Evolutionary conservation across 2,797 vertebrate species (phyloP).

Genomic region (Notamacropus eugenii): DNA sequence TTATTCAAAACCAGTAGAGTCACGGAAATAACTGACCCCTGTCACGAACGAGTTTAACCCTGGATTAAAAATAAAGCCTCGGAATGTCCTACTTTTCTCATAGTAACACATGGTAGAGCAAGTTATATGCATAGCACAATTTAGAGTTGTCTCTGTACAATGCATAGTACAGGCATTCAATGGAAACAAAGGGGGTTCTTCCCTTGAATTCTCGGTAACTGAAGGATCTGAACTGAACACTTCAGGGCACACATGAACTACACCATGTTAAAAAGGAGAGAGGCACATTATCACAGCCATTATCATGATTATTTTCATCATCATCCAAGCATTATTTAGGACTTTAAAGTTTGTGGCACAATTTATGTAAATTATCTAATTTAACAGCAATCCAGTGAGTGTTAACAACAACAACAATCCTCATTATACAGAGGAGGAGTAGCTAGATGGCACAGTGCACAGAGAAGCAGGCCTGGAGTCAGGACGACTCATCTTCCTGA

Average conservation of each 20-base stretch:
- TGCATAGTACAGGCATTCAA: background rate
- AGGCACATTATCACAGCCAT: background rate
- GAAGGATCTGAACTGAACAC: background rate
- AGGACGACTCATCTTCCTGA: too few species aligned
- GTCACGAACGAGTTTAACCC: background rate
- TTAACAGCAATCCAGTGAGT: background rate
- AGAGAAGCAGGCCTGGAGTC: too few species aligned
- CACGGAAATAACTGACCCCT: background rate
- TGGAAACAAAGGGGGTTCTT: background rate
- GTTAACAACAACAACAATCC: too few species aligned
- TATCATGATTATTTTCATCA: background rate
- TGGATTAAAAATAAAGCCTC: background rate
- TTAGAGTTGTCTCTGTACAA: background rate
- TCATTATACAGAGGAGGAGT: too few species aligned
- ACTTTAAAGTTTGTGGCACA: background rate
- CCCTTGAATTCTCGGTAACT: background rate
- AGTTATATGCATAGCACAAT: background rate
- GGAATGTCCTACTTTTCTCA: conserved; percentile 61
- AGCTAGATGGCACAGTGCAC: too few species aligned
- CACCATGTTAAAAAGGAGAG: background rate
- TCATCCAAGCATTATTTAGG: background rate
- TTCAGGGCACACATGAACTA: background rate
- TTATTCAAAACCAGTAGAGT: conserved; percentile 32
- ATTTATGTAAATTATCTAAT: background rate
- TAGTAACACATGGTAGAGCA: background rate